phyloP scores from a whole-genome alignment of 1,140 invertebrate genomes.

The Procambarus clarkii region DNA sequence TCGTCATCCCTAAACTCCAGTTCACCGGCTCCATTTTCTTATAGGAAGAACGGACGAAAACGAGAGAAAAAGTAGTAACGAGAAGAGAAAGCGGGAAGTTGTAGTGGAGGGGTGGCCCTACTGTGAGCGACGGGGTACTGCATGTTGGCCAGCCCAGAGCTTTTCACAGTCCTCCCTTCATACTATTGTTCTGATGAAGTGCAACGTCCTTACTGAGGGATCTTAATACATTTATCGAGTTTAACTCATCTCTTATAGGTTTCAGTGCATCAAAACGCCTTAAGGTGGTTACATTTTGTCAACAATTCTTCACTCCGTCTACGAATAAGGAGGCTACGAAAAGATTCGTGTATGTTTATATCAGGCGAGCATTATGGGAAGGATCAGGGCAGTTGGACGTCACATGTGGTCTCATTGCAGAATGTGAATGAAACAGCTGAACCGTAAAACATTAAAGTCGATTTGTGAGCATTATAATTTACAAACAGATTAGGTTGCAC shows the following conservation, averaged over 20 bases:
- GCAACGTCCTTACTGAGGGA: not conserved
- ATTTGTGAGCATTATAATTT: not conserved
- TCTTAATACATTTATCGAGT: not conserved
- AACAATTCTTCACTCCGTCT: no score
- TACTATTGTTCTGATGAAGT: constrained; percentile 8
- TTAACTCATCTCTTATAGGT: no score
- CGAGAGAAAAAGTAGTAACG: constrained; percentile 17
- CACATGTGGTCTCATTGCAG: not conserved
- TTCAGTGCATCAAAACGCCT: no score
- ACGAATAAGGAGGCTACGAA: not conserved
- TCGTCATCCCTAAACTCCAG: constrained; percentile 13
- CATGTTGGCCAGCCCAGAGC: not conserved
- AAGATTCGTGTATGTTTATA: not conserved
- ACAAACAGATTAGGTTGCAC: not conserved
- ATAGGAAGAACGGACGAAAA: not conserved
- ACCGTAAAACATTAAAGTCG: not conserved
- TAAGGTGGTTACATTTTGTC: no score
- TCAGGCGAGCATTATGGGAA: not conserved
- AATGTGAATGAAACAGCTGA: not conserved
- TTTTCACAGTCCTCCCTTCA: constrained; percentile 13
- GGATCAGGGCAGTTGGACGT: not conserved
- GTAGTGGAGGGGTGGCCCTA: constrained; percentile 15
- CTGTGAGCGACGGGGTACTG: constrained; percentile 21
- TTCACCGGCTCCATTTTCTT: constrained; percentile 31
- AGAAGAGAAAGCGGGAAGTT: not conserved